Conservation (phyloP, 2,797 vertebrate genomes). For the Manis pentadactyla region DNA sequence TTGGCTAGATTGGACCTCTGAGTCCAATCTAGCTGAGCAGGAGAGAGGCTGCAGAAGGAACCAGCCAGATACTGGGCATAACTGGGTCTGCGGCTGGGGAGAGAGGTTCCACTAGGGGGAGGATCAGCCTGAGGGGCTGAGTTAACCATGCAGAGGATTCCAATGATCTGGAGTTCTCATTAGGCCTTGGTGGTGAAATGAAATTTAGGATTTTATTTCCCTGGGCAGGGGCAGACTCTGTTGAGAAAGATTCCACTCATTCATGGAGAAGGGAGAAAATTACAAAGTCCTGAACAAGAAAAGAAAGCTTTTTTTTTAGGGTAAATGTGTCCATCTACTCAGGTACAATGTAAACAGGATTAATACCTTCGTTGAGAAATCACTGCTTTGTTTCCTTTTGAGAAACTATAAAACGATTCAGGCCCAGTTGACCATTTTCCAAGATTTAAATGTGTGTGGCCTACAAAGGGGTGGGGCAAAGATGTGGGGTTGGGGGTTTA, state of each 20-base stretch:
- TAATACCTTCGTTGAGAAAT: slow-evolving; percentile 20
- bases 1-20: not conserved
- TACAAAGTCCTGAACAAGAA: not conserved
- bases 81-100: not conserved
- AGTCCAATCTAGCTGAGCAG: not conserved
- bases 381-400: slow-evolving; percentile 15
- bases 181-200: not conserved
- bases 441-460: not conserved
- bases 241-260: not conserved
- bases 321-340: not conserved
- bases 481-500: not conserved
- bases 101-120: not conserved
- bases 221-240: not conserved
- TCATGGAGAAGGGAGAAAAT: not conserved
- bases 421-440: not conserved
- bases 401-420: not conserved
- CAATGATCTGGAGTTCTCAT: not conserved
- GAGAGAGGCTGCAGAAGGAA: not conserved
- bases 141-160: not conserved
- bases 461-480: not conserved
- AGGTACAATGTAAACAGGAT: not conserved
- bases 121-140: not conserved
- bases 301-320: not conserved
- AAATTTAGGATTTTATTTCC: slow-evolving; percentile 20
- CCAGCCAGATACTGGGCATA: not conserved